Evolutionary conservation across 2,888 invertebrate species (phyloP).

Genomic region (Labia minor): DNA sequence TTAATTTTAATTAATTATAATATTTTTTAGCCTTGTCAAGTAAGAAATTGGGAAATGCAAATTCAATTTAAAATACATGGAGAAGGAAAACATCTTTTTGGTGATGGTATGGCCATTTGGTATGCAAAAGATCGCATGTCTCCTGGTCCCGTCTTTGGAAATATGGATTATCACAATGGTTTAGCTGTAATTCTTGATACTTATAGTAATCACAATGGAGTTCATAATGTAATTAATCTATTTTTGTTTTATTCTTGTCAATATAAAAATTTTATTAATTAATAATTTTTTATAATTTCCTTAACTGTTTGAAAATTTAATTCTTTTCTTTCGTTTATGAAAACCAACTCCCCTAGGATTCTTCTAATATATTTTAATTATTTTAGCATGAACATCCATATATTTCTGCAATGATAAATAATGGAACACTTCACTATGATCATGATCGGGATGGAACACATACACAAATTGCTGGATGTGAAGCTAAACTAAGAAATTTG

Average conservation of each 20-base stretch:
- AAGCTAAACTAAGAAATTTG: constrained; percentile 84
- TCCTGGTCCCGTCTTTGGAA: constrained; percentile 87
- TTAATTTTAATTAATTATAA: not conserved
- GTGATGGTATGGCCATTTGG: constrained; percentile 96
- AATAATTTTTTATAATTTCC: not conserved
- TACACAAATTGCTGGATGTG: constrained; percentile 93
- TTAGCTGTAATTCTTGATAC: constrained; percentile 91
- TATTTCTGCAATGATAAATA: constrained; percentile 96
- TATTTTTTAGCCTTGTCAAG: constrained; percentile 61
- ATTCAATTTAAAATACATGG: constrained; percentile 95
- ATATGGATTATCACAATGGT: constrained; percentile 79
- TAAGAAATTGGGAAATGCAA: constrained; percentile 93
- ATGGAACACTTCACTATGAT: constrained; percentile 90
- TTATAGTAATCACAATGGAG: constrained; percentile 98
- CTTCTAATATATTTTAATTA: too few species aligned
- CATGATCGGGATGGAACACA: constrained; percentile 98
- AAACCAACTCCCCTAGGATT: too few species aligned
- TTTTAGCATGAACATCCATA: constrained; percentile 94
- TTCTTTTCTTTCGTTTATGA: too few species aligned
- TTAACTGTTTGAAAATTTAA: too few species aligned
- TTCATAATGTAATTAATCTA: constrained; percentile 69
- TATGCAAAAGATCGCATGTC: constrained; percentile 72
- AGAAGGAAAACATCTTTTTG: constrained; percentile 86
- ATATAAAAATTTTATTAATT: not conserved
- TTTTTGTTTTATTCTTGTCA: not conserved